Evolutionary conservation across 2,888 invertebrate genomes (phyloP), one percentile per base, ranked within the genome.

Genomic region (Galerucella nymphaeae): DNA sequence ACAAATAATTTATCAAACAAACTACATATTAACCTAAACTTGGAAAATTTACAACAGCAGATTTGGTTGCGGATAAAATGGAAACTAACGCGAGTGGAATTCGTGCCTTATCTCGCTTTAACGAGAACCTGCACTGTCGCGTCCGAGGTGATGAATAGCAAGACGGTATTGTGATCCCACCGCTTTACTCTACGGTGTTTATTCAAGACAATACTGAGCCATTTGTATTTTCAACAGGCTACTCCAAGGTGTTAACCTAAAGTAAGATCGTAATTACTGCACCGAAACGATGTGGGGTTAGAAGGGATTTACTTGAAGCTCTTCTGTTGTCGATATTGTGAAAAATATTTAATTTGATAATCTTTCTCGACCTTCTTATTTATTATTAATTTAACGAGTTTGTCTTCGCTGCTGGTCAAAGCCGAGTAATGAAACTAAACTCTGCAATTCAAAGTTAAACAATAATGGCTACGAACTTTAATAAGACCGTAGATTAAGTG

Each of bases 221-320:
- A 53, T 71, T 55, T 55, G 66, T 30, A 53, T 66, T 45, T 11
- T 42, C 66, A 66, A 50, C 70, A 45, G 23, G 45, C 70, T 57
- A 45, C 42, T 70, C 58, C 23, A 20, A 66, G 45, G 66, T 71
- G 71, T 71, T 66, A 53, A 71, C 66, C 66, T 61, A 41, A 71
- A 71, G 66, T 66, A 59, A 53, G 71, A 66, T 61, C 55, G 62
- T 64, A 71, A 71, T 66, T 71, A 66, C 71, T 71, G 71, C 71
- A 48, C 41, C 65, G 65, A 23, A 58, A 50, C 42, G 57, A 18
- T 45, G 58, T 18, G 23, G 23, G 53, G 65, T 57, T 65, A n/a
- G 18, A 20, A 53, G 16, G 16, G 66, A 66, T 66, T 66, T 66
- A 42, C 58, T 45, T n/a, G 58, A 45, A 42, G 58, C 58, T 42